Evolutionary conservation across 37 sponge, comb jelly and placozoan species (phyloP), one percentile per base, ranked within the genome.

Genomic region (Trichoplax adhaerens): DNA sequence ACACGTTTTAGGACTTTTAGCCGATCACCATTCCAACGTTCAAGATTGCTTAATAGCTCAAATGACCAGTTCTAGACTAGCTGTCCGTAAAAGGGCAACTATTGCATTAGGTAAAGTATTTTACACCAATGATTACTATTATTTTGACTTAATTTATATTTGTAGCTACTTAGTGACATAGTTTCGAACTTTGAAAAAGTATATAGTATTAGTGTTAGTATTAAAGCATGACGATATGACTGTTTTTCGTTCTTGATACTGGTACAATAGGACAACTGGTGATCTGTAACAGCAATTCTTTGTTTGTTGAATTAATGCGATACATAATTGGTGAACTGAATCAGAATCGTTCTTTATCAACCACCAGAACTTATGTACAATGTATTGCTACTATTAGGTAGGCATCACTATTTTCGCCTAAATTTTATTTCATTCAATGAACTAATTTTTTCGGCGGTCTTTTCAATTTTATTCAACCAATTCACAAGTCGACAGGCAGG

Each of bases 71-170:
- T 67, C 52, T 58, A 61, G 78, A 29, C 71, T 73, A 51, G 82
- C 97, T 47, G 92, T 95, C 55, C 79, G 92, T 65, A 95, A 95
- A 81, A 82, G 97, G 64, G 77, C 92, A 10, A 91, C 83, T 72
- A 73, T 87, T 71, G 97, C 89, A 10, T 69, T 95, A 4, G 85
- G 97, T 91, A 55, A 88, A 79, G 29, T 60, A 12, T 29, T 29
- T 29, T 29, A 29, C 29, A 29, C 29, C 29, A 29, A 29, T 29
- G 29, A 29, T 29, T 29, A 29, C 29, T 29, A 29, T 29, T 29
- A 29, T 29, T 29, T 29, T 29, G 29, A 29, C 29, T 29, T 29
- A 29, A 29, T 29, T 29, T 29, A 29, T 29, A 29, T 29, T 29
- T 29, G 29, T 29, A 29, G 29, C 29, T 29, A 29, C 29, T 29